A percentile compares a stretch with the other conserved stretches of the same genome.
phyloP scores from a whole-genome alignment of 2,888 invertebrate genomes.

The Alitta virens region DNA sequence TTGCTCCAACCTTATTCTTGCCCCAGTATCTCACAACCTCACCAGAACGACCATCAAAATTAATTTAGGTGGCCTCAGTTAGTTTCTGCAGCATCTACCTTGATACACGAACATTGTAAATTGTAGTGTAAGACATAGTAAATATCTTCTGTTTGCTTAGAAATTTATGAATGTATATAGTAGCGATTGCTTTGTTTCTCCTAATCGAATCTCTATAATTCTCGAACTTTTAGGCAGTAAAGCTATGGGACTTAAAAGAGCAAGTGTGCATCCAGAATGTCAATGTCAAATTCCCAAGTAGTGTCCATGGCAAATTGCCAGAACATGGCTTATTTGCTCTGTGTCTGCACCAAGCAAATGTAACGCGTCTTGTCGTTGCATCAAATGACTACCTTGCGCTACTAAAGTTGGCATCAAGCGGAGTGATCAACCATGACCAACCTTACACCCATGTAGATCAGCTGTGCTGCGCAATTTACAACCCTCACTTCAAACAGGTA shows the following conservation, averaged over 20 bases:
- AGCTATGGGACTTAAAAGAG: constrained; percentile 56
- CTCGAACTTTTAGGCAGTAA: constrained; percentile 52
- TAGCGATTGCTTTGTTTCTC: no score
- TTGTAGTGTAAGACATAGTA: no score
- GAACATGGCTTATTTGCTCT: constrained; percentile 54
- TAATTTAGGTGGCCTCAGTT: no score
- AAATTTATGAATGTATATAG: no score
- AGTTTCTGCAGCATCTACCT: no score
- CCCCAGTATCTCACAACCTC: no score
- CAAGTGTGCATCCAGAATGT: constrained; percentile 54
- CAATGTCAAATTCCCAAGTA: constrained; percentile 51
- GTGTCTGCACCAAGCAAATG: constrained; percentile 35
- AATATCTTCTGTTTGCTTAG: no score
- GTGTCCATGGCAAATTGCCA: constrained; percentile 51
- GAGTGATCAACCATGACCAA: constrained; percentile 31
- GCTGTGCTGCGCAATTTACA: constrained; percentile 54
- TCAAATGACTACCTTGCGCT: constrained; percentile 55
- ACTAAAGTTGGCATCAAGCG: constrained; percentile 44
- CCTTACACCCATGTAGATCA: constrained; percentile 49
- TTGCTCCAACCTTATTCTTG: no score
- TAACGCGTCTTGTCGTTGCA: constrained; percentile 43
- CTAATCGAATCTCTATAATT: no score
- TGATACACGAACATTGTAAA: no score
- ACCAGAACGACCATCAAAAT: no score
- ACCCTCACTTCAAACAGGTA: constrained; percentile 54